Evolutionary conservation across 2,113 vertebrate species (phyloP).

Genomic region (Labrus mixtus): DNA sequence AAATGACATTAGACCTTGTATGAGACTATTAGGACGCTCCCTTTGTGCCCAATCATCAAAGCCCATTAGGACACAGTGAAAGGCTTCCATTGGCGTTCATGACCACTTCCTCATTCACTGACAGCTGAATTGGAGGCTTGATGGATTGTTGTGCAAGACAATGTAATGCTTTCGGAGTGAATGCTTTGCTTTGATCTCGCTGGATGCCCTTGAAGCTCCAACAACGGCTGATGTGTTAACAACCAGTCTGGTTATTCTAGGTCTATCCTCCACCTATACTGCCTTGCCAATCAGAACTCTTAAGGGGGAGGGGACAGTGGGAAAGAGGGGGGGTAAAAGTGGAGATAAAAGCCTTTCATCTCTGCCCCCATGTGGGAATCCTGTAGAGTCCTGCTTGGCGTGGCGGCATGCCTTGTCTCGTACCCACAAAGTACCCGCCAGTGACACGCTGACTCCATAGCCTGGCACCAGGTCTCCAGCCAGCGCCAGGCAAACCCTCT

Average conservation of each 20-base stretch:
- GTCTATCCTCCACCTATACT: conserved; percentile 67
- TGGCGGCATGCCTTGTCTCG: conserved; percentile 63
- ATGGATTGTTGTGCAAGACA: conserved; percentile 76
- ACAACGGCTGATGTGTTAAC: conserved; percentile 79
- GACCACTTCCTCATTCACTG: conserved; percentile 77
- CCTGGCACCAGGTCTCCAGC: conserved; percentile 78
- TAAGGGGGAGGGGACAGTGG: conserved; percentile 39
- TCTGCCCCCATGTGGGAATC: conserved; percentile 57
- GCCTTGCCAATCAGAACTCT: conserved; percentile 63
- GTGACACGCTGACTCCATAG: conserved; percentile 68
- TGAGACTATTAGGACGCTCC: conserved; percentile 66
- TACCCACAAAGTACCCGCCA: conserved; percentile 70
- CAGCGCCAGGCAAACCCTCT: conserved; percentile 72
- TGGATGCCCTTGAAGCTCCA: conserved; percentile 71
- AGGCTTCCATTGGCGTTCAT: conserved; percentile 58
- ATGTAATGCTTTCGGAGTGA: conserved; percentile 73
- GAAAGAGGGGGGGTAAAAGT: conserved; percentile 22
- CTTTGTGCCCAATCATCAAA: conserved; percentile 79
- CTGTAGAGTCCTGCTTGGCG: conserved; percentile 54
- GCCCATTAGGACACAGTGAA: conserved; percentile 75
- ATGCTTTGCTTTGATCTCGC: conserved; percentile 77
- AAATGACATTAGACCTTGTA: conserved; percentile 69
- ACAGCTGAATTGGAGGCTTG: conserved; percentile 74
- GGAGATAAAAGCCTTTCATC: conserved; percentile 76
- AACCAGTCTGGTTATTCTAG: conserved; percentile 68